Conservation (phyloP, 2,888 invertebrate genomes). For the Aleiodes testaceus region DNA sequence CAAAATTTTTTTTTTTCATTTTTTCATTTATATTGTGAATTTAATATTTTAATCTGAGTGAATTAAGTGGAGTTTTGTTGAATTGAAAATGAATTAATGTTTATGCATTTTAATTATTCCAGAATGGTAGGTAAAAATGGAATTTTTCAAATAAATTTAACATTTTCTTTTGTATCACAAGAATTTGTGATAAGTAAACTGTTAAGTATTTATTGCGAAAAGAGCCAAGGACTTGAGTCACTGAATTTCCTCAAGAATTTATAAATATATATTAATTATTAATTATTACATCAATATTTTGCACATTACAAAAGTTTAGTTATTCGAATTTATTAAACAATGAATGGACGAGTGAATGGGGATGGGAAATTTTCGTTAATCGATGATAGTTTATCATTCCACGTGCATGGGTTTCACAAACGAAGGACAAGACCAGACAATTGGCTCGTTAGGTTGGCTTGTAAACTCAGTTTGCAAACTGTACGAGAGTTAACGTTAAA, state of each 20-base stretch:
- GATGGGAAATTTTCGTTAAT: conserved; percentile 7
- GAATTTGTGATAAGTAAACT: conserved; percentile 4
- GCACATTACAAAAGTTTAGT: too few relatives aligned
- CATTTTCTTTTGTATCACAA: neutral
- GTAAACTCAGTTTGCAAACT: conserved; percentile 36
- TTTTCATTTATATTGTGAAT: neutral
- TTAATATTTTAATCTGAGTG: conserved; percentile 5
- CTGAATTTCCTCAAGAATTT: too few relatives aligned
- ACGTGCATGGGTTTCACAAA: conserved; percentile 21
- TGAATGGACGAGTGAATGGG: neutral
- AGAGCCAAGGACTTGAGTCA: too few relatives aligned
- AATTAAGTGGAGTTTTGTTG: conserved; percentile 1
- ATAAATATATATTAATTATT: too few relatives aligned
- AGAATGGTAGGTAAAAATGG: conserved; percentile 1
- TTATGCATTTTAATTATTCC: neutral
- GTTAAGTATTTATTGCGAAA: too few relatives aligned
- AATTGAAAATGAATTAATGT: neutral
- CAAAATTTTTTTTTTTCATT: neutral
- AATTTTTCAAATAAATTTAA: too few relatives aligned
- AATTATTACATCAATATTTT: too few relatives aligned
- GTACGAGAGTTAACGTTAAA: neutral
- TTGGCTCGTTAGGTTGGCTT: conserved; percentile 40
- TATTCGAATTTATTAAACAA: too few relatives aligned
- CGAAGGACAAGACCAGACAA: conserved; percentile 30
- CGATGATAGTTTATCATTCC: conserved; percentile 34